Evolutionary conservation across 2,113 vertebrate genomes (phyloP).

Genomic region (Pachypanchax playfairii): DNA sequence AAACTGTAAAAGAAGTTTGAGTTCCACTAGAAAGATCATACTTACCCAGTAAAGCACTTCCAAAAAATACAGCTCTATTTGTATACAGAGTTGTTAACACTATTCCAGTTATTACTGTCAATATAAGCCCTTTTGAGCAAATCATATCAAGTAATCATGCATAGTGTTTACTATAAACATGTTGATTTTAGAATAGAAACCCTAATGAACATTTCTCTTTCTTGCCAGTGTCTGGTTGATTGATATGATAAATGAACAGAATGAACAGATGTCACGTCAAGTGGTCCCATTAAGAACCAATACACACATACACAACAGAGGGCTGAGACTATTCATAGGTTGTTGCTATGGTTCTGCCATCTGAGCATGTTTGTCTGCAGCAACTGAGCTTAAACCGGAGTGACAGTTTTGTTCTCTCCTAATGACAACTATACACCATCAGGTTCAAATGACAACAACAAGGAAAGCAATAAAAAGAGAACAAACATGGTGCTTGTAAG

Average conservation of each 20-base stretch:
- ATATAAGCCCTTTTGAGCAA: slow-evolving; percentile 16
- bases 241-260: slow-evolving; percentile 52
- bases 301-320: slow-evolving; percentile 22
- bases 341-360: slow-evolving; percentile 30
- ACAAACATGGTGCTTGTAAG: slow-evolving; percentile 54
- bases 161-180: slow-evolving; percentile 16
- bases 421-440: slow-evolving; percentile 62
- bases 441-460: slow-evolving; percentile 64
- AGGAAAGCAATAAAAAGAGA: slow-evolving; percentile 39
- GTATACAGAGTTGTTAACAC: not conserved
- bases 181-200: slow-evolving; percentile 21
- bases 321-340: slow-evolving; percentile 44
- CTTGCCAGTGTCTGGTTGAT: slow-evolving; percentile 18
- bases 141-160: slow-evolving; percentile 7
- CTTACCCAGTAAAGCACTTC: not conserved
- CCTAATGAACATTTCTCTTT: slow-evolving; percentile 25
- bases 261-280: slow-evolving; percentile 51
- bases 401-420: slow-evolving; percentile 55
- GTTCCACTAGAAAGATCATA: no score
- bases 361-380: slow-evolving; percentile 24
- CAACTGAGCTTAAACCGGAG: slow-evolving; percentile 58
- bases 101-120: not conserved
- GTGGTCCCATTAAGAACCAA: slow-evolving; percentile 34
- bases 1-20: no score
- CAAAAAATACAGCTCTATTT: not conserved